Percentiles rank a stretch among this genome's conserved stretches.
phyloP scores from a whole-genome alignment of 2,888 invertebrate genomes.

The Drosophila melanosoma region DNA sequence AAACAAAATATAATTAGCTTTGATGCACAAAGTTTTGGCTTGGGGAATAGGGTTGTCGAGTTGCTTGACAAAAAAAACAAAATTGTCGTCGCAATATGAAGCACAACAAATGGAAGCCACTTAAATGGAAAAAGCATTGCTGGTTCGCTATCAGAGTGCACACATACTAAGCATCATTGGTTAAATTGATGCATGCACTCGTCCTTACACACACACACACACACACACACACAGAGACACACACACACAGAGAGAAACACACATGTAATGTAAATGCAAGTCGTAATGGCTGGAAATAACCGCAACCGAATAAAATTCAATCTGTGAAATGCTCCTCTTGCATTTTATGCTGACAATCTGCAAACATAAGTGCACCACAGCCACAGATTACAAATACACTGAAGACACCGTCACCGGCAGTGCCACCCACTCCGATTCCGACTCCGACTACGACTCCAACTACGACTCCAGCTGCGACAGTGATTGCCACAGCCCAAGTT shows the following conservation, averaged over 20 bases:
- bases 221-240: not conserved
- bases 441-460: constrained; percentile 2
- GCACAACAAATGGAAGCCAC: constrained; percentile 63
- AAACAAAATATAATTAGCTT: constrained; percentile 66
- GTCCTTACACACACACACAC: constrained; percentile 5
- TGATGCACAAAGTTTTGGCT: constrained; percentile 1
- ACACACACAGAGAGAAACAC: not conserved
- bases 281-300: constrained; percentile 64
- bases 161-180: constrained; percentile 63
- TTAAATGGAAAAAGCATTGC: constrained; percentile 43
- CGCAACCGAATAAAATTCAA: constrained; percentile 77
- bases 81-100: constrained; percentile 41
- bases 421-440: not conserved
- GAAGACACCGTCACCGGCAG: not conserved
- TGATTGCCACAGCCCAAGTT: constrained; percentile 53
- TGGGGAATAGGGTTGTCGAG: not conserved
- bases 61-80: constrained; percentile 45
- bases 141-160: constrained; percentile 42
- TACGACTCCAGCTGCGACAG: constrained; percentile 9
- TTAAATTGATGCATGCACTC: constrained; percentile 68
- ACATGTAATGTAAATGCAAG: constrained; percentile 5
- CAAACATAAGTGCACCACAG: constrained; percentile 69
- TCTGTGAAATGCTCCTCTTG: constrained; percentile 69
- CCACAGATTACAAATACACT: constrained; percentile 29
- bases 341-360: constrained; percentile 73